Evolutionary conservation across 1,140 invertebrate genomes (phyloP).

Genomic region (Zaprionus kolodkinae): DNA sequence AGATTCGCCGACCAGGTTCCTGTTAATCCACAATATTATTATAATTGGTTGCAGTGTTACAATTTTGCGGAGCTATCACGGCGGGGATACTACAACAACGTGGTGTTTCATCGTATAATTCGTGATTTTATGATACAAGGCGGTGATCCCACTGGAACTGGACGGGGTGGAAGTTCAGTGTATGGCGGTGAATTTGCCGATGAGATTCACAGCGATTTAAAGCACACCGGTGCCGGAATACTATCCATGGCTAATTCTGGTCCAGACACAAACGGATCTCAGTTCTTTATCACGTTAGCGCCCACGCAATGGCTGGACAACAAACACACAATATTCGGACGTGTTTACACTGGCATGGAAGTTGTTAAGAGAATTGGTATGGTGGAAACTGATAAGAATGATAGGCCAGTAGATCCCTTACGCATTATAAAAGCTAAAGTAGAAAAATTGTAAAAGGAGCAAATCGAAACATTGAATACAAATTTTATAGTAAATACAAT

Average conservation of each 20-base stretch:
- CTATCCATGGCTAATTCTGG: slow-evolving; percentile 94
- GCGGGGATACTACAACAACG: slow-evolving; percentile 97
- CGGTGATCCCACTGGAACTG: slow-evolving; percentile 96
- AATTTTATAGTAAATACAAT: slow-evolving; percentile 8
- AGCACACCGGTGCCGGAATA: slow-evolving; percentile 94
- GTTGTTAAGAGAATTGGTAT: slow-evolving; percentile 96
- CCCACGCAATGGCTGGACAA: slow-evolving; percentile 99
- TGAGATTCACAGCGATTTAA: slow-evolving; percentile 97
- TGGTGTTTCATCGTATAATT: slow-evolving; percentile 98
- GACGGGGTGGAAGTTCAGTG: slow-evolving; percentile 97
- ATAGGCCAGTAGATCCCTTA: slow-evolving; percentile 95
- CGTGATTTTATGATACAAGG: slow-evolving; percentile 99
- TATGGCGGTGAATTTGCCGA: slow-evolving; percentile 98
- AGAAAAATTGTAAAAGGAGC: slow-evolving; percentile 84
- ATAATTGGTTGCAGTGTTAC: slow-evolving; percentile 86
- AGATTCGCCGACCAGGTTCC: background rate
- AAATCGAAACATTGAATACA: slow-evolving; percentile 16
- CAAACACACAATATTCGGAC: slow-evolving; percentile 98
- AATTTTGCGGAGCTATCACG: slow-evolving; percentile 98
- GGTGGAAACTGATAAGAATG: slow-evolving; percentile 96
- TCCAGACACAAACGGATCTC: slow-evolving; percentile 98
- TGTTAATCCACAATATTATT: background rate
- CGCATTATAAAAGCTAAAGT: slow-evolving; percentile 92
- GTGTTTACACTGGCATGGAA: slow-evolving; percentile 94
- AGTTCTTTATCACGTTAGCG: slow-evolving; percentile 98